Base-by-base conservation (phyloP, 2,113 vertebrate species). In the Balaeniceps rex region DNA sequence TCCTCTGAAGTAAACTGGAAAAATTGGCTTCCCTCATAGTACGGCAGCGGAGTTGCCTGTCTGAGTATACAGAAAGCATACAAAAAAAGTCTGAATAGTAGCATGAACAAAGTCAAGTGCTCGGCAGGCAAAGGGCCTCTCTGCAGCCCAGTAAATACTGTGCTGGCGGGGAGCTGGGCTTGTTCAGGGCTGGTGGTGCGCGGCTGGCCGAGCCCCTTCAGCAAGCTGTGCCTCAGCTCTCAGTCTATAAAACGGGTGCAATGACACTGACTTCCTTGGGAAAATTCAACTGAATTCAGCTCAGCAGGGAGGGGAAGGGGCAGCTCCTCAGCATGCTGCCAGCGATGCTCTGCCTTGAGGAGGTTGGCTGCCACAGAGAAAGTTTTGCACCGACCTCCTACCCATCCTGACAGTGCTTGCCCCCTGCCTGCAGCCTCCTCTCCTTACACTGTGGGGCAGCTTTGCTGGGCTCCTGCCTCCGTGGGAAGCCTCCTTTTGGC, bases 261-360 rank as follows among this genome's bases (percentile, higher is more conserved):
- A 19, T 9, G 28, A 54, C 69, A 23, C 17, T 2, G 18, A 22
- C 18, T 54, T 75, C 25, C 19, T 19, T 40, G 24, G 33, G 46
- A 79, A 93, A 84, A 88, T 46, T 42, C 54, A 51, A 9, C 25
- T 69, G 60, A 84, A 49, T 58, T 63, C 44, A 77, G 9, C 77
- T 47, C 2, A 7, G 61, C 33, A 29, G 22, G 22, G 42, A 86
- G 55, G 21, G 11, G 38, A 88, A 63, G n/a, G 28, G 33, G 55
- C 75, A 83, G 75, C 52, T 95, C 19, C 47, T 44, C 3, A 1
- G 34, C 28, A 64, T 2, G 3, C 15, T 58, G 68, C 42, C 42
- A 40, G 15, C 2, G 2, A 28, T 14, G 24, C 31, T 83, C 31
- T 72, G 38, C n/a, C 23, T 51, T 0, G 0, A 54, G 58, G 33